Evolutionary conservation across 2,113 vertebrate genomes (phyloP).

Genomic region (Pseudonaja textilis): DNA sequence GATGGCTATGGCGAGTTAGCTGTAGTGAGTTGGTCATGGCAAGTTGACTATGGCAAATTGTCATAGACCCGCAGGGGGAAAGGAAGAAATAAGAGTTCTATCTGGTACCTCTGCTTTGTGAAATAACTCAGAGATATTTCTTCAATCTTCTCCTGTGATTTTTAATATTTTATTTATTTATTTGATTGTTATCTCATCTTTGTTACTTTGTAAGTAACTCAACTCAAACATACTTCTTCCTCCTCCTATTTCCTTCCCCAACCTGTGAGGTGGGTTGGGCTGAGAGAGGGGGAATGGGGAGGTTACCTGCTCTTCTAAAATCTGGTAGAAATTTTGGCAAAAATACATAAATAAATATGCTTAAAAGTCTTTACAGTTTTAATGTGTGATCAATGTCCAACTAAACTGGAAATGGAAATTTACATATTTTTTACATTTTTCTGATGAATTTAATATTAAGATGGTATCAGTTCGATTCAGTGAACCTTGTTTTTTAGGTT

Average conservation of each 20-base stretch:
- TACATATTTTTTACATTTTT: not conserved
- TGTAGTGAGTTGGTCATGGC: too few species aligned
- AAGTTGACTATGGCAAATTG: too few species aligned
- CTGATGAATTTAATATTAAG: constrained; percentile 25
- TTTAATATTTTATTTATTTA: not conserved
- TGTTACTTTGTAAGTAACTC: too few species aligned
- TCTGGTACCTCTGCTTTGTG: not conserved
- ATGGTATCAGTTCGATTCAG: constrained; percentile 34
- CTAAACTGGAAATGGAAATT: not conserved
- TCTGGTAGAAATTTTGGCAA: not conserved
- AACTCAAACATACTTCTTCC: not conserved
- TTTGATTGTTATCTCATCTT: too few species aligned
- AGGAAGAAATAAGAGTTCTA: not conserved
- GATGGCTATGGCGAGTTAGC: too few species aligned
- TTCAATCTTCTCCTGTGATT: not conserved
- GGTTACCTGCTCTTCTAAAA: not conserved
- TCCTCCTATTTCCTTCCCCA: not conserved
- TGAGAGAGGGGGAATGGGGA: not conserved
- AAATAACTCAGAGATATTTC: not conserved
- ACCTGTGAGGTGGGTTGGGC: not conserved
- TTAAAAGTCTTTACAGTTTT: not conserved
- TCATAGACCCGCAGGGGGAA: too few species aligned
- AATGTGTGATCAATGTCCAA: not conserved
- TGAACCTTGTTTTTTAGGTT: constrained; percentile 47
- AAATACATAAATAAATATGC: not conserved